Percentiles rank a stretch among this genome's conserved stretches.
Conservation (phyloP, 2,113 vertebrate species). For the Hemiscyllium ocellatum region DNA sequence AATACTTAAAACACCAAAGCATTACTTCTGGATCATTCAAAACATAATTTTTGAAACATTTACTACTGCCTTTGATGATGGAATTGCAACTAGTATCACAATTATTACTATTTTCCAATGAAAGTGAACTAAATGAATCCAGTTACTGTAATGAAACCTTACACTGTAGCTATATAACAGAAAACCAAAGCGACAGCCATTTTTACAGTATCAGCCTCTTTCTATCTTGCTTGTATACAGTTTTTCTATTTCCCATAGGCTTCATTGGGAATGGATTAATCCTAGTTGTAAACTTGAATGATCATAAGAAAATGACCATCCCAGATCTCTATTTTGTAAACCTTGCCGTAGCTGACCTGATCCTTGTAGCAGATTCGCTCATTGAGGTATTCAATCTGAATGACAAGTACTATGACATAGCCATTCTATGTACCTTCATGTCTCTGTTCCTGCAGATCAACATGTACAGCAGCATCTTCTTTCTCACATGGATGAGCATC, state of each 20-base stretch:
- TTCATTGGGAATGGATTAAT: slow-evolving; percentile 93
- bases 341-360: slow-evolving; percentile 83
- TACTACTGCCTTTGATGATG: slow-evolving; percentile 54
- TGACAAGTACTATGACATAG: slow-evolving; percentile 89
- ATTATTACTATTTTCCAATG: slow-evolving; percentile 59
- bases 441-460: slow-evolving; percentile 95
- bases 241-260: slow-evolving; percentile 91
- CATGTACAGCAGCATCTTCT: slow-evolving; percentile 99
- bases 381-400: slow-evolving; percentile 96
- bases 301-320: slow-evolving; percentile 93
- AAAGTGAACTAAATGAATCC: slow-evolving; percentile 59
- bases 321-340: slow-evolving; percentile 95
- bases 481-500: slow-evolving; percentile 98
- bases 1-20: slow-evolving; percentile 13
- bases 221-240: slow-evolving; percentile 86
- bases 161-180: slow-evolving; percentile 43
- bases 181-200: slow-evolving; percentile 60
- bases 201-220: slow-evolving; percentile 81
- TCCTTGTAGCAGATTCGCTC: slow-evolving; percentile 89
- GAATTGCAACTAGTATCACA: slow-evolving; percentile 56
- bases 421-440: slow-evolving; percentile 93
- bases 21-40: neutral
- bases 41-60: neutral
- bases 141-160: slow-evolving; percentile 54
- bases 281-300: slow-evolving; percentile 86